Base-by-base conservation (phyloP, 2,888 invertebrate genomes). In the Leucania comma region DNA sequence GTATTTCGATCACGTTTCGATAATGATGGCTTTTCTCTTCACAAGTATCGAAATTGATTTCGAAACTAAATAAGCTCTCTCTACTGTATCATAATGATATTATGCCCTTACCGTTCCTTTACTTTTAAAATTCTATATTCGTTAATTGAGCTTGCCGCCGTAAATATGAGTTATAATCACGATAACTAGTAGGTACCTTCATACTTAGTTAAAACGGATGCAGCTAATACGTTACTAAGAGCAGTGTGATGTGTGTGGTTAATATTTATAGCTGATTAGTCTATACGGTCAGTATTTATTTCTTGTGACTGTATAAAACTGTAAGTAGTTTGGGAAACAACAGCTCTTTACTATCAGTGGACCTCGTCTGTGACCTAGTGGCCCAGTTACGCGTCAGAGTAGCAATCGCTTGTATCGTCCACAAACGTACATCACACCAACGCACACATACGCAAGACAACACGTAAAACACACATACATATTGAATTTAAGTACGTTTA, bases 331-430 rank as follows among this genome's bases (percentile, higher is more conserved):
- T 92, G 88, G 92, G 90, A 91, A 93, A 92, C 90, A 90, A 91
- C 90, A 89, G 88, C 86, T 88, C 88, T 82, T 68, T 86, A 84
- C 90, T 92, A 93, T 93, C 93, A 90, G 93, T 87, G 92, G 94
- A 92, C 95, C 95, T 96, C 96, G 96, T 93, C 93, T 96, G 94
- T 97, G 97, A 96, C 97, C 97, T 90, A 97, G 95, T 97, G 96
- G 97, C 97, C 97, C 89, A 96, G 95, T 96, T 97, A 95, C 96
- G 96, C 95, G 90, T 83, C 91, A 90, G 90, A 92, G 90, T 90
- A 91, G 88, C 90, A 91, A 91, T 91, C 92, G 91, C 84, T 89
- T 89, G 89, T 90, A 88, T 90, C 90, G 90, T 88, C 87, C 90
- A 88, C 89, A 86, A 88, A 84, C 78, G 82, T 70, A 79, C 78